Conservation (phyloP, 2,888 invertebrate genomes). For the Odiellus spinosus region DNA sequence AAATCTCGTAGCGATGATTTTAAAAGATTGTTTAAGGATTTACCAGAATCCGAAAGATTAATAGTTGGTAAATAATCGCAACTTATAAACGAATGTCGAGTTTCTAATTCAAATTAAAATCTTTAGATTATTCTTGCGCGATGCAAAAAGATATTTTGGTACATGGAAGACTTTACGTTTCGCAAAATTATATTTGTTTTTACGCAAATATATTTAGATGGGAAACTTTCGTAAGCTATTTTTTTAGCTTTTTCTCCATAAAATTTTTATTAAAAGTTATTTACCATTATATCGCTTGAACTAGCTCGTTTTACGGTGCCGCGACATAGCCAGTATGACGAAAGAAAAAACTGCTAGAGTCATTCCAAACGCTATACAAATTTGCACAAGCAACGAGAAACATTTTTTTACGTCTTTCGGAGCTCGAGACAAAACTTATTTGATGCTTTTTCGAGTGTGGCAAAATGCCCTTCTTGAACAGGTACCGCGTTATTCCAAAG, state of each 20-base stretch:
- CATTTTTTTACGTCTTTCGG: slow-evolving; percentile 89
- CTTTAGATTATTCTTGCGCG: slow-evolving; percentile 89
- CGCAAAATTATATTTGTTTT: slow-evolving; percentile 89
- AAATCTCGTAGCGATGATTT: slow-evolving; percentile 86
- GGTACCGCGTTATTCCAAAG: slow-evolving; percentile 20
- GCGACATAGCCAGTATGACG: slow-evolving; percentile 79
- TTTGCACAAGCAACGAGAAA: slow-evolving; percentile 61
- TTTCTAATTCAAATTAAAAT: slow-evolving; percentile 13
- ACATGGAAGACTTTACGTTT: slow-evolving; percentile 87
- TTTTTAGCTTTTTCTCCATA: neutral
- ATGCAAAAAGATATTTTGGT: slow-evolving; percentile 87
- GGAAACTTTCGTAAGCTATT: slow-evolving; percentile 54
- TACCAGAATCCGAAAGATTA: slow-evolving; percentile 76
- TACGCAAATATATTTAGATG: slow-evolving; percentile 95
- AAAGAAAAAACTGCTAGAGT: slow-evolving; percentile 83
- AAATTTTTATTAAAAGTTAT: neutral
- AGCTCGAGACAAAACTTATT: slow-evolving; percentile 80
- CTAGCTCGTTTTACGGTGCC: slow-evolving; percentile 61
- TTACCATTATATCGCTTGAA: slow-evolving; percentile 8
- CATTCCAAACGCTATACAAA: slow-evolving; percentile 89
- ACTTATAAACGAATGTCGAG: neutral
- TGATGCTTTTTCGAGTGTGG: slow-evolving; percentile 91
- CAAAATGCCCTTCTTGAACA: slow-evolving; percentile 87
- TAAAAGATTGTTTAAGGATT: slow-evolving; percentile 74
- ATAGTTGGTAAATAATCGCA: slow-evolving; percentile 58